Conservation (phyloP, 1,140 invertebrate genomes). For the Macrobrachium nipponense region DNA sequence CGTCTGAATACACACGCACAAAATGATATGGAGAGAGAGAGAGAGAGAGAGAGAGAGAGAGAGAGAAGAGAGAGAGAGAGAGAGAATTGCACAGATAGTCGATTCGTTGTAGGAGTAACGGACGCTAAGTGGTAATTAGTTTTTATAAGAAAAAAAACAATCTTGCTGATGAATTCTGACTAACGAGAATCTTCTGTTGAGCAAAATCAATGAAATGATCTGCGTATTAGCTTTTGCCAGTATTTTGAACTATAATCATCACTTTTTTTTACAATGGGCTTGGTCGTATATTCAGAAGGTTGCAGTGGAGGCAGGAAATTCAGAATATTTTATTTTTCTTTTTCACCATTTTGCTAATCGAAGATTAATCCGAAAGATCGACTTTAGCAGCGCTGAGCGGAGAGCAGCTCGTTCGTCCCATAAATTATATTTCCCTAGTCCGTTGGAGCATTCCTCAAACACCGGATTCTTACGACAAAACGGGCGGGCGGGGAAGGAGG, state of each 20-base stretch:
- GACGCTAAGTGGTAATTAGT: too few relatives aligned
- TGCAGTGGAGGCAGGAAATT: too few relatives aligned
- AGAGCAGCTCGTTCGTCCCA: conserved; percentile 6
- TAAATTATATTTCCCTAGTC: conserved; percentile 37
- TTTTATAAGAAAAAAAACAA: too few relatives aligned
- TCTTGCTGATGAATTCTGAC: too few relatives aligned
- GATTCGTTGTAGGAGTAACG: background rate
- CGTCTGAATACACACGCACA: background rate
- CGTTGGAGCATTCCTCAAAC: conserved; percentile 24
- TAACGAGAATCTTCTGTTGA: too few relatives aligned
- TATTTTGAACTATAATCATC: too few relatives aligned
- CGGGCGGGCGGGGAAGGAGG: too few relatives aligned
- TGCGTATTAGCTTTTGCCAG: too few relatives aligned
- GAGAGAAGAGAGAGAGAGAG: background rate
- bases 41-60: background rate
- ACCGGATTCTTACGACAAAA: conserved; percentile 47
- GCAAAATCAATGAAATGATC: too few relatives aligned
- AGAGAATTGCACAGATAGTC: background rate
- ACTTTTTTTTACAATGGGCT: too few relatives aligned
- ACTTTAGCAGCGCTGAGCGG: background rate
- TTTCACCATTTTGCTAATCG: background rate
- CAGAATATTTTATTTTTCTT: background rate
- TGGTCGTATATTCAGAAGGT: too few relatives aligned
- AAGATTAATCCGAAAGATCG: background rate
- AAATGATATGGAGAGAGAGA: conserved; percentile 1